Evolutionary conservation across 2,888 invertebrate species (phyloP), one percentile per base, ranked within the genome.

Genomic region (Vannuccia rotundouncinata): DNA sequence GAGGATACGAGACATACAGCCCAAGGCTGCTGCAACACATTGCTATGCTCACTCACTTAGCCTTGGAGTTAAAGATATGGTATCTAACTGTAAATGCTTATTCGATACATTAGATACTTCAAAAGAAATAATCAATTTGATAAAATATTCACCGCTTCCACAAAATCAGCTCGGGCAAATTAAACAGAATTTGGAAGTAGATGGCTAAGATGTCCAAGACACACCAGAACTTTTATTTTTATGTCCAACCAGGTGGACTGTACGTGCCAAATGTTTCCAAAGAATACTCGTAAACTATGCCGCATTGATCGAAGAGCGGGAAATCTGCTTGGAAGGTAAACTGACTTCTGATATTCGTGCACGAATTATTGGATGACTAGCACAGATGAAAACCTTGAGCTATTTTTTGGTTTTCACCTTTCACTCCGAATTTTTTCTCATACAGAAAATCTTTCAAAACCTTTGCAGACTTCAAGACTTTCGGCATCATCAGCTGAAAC

Each of bases 161-260:
- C 30, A 75, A 75, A 75, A 75, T 27, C 76, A 25, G 29, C 76
- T 28, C 66, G 22, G 66, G 66, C 22, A 66, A 66, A 75, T 30
- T 75, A 75, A 31, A 31, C 5, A 31, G 29, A 29, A 75, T 75
- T 30, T 75, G 29, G 76, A 75, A 75, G 76, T 13, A 31, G 76
- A 75, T 30, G 76, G 31, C 30, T 27, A 29, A 75, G 76, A 75
- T n/a, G n/a, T n/a, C n/a, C n/a, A n/a, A n/a, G n/a, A n/a, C 22
- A 75, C 30, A 25, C 45, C 30, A 31, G 29, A 29, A 75, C 13
- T 75, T 31, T 30, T 75, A 31, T 30, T 27, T 29, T 75, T 13
- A 29, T 75, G 76, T 75, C 76, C 76, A 75, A 75, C 76, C 76
- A 75, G 76, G 31, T 75, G 76, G 76, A 75, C 76, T 30, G 31